A percentile compares a stretch with the other conserved stretches of the same genome.
phyloP scores from a whole-genome alignment of 2,797 vertebrate species.

The Halcyon badia region DNA sequence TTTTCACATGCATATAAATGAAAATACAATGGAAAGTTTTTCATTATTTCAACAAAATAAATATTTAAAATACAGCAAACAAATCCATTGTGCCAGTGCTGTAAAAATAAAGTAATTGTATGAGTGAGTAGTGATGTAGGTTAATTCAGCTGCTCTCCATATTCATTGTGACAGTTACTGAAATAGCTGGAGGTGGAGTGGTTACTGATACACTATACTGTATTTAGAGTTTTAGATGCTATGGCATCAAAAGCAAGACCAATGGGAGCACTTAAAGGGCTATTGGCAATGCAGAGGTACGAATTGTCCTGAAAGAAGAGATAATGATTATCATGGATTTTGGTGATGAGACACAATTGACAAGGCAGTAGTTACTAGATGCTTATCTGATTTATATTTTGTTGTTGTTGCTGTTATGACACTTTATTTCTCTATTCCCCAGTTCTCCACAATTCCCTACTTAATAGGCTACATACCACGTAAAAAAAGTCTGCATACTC shows the following conservation, averaged over 20 bases:
- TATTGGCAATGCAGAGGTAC: not conserved
- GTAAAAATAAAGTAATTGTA: not conserved
- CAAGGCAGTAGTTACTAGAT: not conserved
- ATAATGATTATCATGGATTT: slow-evolving; percentile 1
- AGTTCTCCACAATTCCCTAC: not conserved
- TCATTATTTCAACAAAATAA: not conserved
- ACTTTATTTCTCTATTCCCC: not conserved
- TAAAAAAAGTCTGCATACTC: not conserved
- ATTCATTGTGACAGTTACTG: slow-evolving; percentile 57
- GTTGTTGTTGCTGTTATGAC: not conserved
- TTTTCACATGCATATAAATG: not conserved
- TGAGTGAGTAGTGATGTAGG: slow-evolving; percentile 7
- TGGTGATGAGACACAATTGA: not conserved
- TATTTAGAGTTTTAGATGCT: slow-evolving; percentile 23
- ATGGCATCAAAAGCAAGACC: slow-evolving; percentile 4
- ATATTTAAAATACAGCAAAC: not conserved
- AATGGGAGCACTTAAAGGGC: slow-evolving; percentile 26
- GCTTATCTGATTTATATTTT: not conserved
- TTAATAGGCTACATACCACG: not conserved
- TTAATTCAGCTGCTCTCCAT: slow-evolving; percentile 28
- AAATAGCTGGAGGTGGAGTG: not conserved
- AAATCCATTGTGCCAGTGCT: not conserved
- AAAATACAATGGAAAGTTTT: not conserved
- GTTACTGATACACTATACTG: slow-evolving; percentile 24
- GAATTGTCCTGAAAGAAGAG: slow-evolving; percentile 25